Conservation (phyloP, 2,888 invertebrate species). For the Polydrusus cervinus region DNA sequence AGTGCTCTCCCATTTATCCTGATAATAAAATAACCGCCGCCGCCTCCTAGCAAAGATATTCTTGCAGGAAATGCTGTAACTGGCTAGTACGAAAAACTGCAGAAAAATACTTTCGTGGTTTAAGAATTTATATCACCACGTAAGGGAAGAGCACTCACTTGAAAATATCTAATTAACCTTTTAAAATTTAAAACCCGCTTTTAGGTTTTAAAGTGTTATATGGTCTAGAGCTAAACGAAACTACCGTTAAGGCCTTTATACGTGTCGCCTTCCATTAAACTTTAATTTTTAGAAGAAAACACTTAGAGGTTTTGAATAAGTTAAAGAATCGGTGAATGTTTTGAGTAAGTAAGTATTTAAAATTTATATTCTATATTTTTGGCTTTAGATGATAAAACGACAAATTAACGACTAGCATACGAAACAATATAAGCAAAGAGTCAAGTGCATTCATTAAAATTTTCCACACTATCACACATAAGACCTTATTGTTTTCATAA, state of each 20-base stretch:
- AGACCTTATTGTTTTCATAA: too few species aligned
- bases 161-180: constrained; percentile 55
- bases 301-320: constrained; percentile 7
- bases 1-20: constrained; percentile 51
- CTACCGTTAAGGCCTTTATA: constrained; percentile 34
- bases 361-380: background rate
- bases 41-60: constrained; percentile 46
- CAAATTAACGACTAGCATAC: too few species aligned
- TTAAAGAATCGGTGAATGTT: background rate
- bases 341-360: background rate
- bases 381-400: too few species aligned
- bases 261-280: constrained; percentile 27
- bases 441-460: too few species aligned
- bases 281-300: constrained; percentile 32
- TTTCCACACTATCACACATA: too few species aligned
- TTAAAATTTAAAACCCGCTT: constrained; percentile 52
- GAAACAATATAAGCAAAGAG: too few species aligned
- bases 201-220: constrained; percentile 49
- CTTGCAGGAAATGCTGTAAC: constrained; percentile 45
- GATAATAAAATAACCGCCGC: constrained; percentile 51
- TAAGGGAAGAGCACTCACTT: constrained; percentile 51
- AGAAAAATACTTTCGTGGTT: constrained; percentile 53
- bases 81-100: constrained; percentile 49
- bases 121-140: constrained; percentile 54
- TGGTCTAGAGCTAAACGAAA: constrained; percentile 40